Evolutionary conservation across 2,797 vertebrate genomes (phyloP).

Genomic region (Tamandua tetradactyla): DNA sequence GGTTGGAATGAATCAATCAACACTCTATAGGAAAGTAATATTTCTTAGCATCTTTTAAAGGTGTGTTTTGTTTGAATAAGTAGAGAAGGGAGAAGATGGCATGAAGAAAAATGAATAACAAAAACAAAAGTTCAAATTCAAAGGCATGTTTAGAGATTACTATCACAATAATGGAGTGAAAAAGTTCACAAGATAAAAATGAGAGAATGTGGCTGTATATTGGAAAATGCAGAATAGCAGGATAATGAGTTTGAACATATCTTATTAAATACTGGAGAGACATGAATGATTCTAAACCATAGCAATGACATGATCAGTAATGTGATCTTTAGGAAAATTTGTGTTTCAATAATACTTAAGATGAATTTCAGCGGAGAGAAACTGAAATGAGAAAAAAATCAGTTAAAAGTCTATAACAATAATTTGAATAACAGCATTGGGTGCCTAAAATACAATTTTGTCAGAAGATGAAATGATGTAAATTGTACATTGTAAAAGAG

Average conservation of each 20-base stretch:
- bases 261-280: neutral
- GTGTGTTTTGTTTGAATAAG: neutral
- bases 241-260: neutral
- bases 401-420: neutral
- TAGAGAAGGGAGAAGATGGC: neutral
- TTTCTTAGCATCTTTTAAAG: neutral
- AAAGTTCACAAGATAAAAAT: neutral
- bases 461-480: constrained; percentile 28
- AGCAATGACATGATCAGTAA: neutral
- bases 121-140: neutral
- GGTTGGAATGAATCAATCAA: neutral
- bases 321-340: neutral
- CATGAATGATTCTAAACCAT: neutral
- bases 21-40: neutral
- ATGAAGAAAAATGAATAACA: neutral
- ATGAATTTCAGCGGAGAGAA: neutral
- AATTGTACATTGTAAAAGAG: neutral
- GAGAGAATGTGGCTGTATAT: neutral
- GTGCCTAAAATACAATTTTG: neutral
- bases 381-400: neutral
- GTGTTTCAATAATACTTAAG: constrained; percentile 17
- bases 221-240: neutral
- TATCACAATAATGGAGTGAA: neutral
- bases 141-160: neutral
- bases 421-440: constrained; percentile 17